phyloP scores from a whole-genome alignment of 1,140 invertebrate genomes.

The Dinothrombium tinctorium region DNA sequence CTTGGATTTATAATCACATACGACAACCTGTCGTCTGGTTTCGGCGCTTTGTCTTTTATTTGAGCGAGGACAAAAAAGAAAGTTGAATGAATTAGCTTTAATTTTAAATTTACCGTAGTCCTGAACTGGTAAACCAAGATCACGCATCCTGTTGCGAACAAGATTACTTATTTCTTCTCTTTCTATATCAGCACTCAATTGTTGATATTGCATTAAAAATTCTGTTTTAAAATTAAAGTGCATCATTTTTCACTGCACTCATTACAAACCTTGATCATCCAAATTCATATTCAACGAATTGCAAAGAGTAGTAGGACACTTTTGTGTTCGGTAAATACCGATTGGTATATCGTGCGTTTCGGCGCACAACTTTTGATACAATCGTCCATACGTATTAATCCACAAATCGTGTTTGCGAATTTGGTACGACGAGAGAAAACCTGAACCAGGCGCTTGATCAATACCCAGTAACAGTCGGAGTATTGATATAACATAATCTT shows the following conservation, averaged over 20 bases:
- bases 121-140: conserved; percentile 56
- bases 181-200: conserved; percentile 63
- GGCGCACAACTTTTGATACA: conserved; percentile 92
- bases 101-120: too few species aligned
- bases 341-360: conserved; percentile 95
- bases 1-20: conserved; percentile 97
- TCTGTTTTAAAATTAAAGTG: too few species aligned
- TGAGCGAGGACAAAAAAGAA: too few species aligned
- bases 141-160: conserved; percentile 76
- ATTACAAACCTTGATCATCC: not conserved
- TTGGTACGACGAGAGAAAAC: conserved; percentile 83
- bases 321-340: conserved; percentile 31
- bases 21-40: conserved; percentile 69
- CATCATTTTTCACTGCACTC: not conserved
- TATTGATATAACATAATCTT: conserved; percentile 94
- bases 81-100: too few species aligned
- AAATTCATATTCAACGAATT: too few species aligned
- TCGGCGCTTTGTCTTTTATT: conserved; percentile 72
- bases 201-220: conserved; percentile 10
- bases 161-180: conserved; percentile 81
- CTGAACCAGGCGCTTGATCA: conserved; percentile 88
- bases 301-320: too few species aligned
- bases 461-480: conserved; percentile 66
- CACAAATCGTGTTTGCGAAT: conserved; percentile 90
- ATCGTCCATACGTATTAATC: conserved; percentile 85